A percentile compares a stretch with the other conserved stretches of the same genome.
Evolutionary conservation across 1,140 invertebrate species (phyloP).

Genomic region (Aleiodes sp.): DNA sequence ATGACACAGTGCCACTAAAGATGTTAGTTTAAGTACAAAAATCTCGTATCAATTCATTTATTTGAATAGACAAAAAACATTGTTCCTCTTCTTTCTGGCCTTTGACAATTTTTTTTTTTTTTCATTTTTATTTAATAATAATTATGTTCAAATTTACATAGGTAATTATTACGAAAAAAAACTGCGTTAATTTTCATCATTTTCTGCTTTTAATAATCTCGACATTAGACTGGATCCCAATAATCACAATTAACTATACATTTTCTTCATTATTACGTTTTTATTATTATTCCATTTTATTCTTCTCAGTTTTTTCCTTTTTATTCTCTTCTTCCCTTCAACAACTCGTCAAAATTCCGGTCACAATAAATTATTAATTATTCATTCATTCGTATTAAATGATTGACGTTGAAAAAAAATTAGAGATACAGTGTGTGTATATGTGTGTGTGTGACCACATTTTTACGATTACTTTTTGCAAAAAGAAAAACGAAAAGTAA

Average conservation of each 20-base stretch:
- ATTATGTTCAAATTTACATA: slow-evolving; percentile 56
- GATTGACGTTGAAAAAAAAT: background rate
- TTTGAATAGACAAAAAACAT: background rate
- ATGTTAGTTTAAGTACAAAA: slow-evolving; percentile 39
- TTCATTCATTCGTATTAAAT: background rate
- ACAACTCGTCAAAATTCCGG: too few species aligned
- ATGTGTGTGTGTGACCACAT: too few species aligned
- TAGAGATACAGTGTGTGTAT: too few species aligned
- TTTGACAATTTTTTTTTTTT: slow-evolving; percentile 17
- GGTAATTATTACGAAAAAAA: slow-evolving; percentile 42
- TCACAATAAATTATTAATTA: background rate
- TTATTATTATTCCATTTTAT: slow-evolving; percentile 16
- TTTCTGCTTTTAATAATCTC: slow-evolving; percentile 43
- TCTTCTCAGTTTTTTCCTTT: background rate
- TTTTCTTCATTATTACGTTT: slow-evolving; percentile 43
- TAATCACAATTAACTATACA: slow-evolving; percentile 60
- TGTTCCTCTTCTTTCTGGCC: slow-evolving; percentile 1
- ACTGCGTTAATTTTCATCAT: slow-evolving; percentile 36
- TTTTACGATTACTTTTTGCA: too few species aligned
- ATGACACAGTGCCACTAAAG: background rate
- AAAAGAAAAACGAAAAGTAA: background rate
- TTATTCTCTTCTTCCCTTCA: background rate
- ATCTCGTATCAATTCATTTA: slow-evolving; percentile 5
- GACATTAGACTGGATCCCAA: slow-evolving; percentile 46
- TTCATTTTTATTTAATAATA: slow-evolving; percentile 37